Conservation (phyloP, 2,888 invertebrate genomes). For the Ecliptopera silaceata region DNA sequence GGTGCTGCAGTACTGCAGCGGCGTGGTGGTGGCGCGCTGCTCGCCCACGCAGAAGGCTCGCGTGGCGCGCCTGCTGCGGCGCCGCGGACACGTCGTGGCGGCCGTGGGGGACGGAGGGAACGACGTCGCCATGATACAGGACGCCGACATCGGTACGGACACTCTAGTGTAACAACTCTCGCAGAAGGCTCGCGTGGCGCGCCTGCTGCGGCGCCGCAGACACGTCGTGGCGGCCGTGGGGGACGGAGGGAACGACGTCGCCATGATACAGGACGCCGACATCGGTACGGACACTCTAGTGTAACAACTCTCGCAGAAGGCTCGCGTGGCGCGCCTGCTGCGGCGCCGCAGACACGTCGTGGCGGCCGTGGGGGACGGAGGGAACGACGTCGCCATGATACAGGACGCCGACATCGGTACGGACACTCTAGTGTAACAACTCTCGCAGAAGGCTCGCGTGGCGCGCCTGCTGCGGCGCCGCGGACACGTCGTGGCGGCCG, state of each 20-base stretch:
- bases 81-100: slow-evolving; percentile 87
- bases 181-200: slow-evolving; percentile 91
- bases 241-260: slow-evolving; percentile 98
- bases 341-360: slow-evolving; percentile 84
- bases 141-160: slow-evolving; percentile 96
- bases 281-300: no score
- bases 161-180: slow-evolving; percentile 85
- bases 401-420: slow-evolving; percentile 97
- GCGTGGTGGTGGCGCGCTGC: slow-evolving; percentile 96
- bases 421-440: no score
- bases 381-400: slow-evolving; percentile 98
- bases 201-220: slow-evolving; percentile 59
- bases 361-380: slow-evolving; percentile 98
- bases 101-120: slow-evolving; percentile 99
- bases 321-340: slow-evolving; percentile 83
- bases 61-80: slow-evolving; percentile 79
- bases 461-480: slow-evolving; percentile 72
- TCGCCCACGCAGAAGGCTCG: slow-evolving; percentile 95
- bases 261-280: slow-evolving; percentile 98
- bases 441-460: slow-evolving; percentile 93
- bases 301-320: slow-evolving; percentile 90
- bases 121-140: slow-evolving; percentile 98
- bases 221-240: slow-evolving; percentile 97
- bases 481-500: slow-evolving; percentile 91
- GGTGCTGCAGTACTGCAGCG: slow-evolving; percentile 87